Percentiles rank a stretch among this genome's conserved stretches.
Evolutionary conservation across 2,888 invertebrate genomes (phyloP).

Genomic region (Drosophila setosimentum): DNA sequence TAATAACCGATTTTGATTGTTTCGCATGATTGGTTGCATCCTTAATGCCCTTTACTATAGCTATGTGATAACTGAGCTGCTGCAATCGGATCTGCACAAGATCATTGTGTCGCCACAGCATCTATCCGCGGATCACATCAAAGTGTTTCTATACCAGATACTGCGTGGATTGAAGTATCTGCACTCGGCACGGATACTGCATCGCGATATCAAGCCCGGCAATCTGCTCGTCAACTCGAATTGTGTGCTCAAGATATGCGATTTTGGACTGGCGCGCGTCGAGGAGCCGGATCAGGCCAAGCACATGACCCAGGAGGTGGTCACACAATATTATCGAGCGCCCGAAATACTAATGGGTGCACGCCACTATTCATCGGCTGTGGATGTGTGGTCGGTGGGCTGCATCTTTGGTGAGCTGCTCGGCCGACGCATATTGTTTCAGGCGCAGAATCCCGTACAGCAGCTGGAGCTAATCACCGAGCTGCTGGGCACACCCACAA

Average conservation of each 20-base stretch:
- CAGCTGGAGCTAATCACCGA: constrained; percentile 99
- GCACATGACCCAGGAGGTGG: constrained; percentile 99
- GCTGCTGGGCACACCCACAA: constrained; percentile 96
- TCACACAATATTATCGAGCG: constrained; percentile 99
- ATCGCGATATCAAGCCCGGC: constrained; percentile 99
- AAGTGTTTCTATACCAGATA: constrained; percentile 99
- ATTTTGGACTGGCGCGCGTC: constrained; percentile 99
- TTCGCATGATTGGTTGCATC: constrained; percentile 35
- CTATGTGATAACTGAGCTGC: constrained; percentile 99
- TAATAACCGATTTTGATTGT: not conserved
- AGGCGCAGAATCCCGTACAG: constrained; percentile 98
- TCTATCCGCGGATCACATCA: constrained; percentile 99
- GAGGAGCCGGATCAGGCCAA: constrained; percentile 97
- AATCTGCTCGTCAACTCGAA: constrained; percentile 99
- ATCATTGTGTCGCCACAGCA: constrained; percentile 99
- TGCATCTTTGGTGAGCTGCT: constrained; percentile 99
- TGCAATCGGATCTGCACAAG: constrained; percentile 99
- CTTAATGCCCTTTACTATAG: constrained; percentile 86
- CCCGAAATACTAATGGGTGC: constrained; percentile 99
- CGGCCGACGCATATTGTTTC: constrained; percentile 97
- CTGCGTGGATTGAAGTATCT: constrained; percentile 99
- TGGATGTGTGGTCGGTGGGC: constrained; percentile 99
- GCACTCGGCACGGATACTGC: constrained; percentile 98
- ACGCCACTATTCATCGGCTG: constrained; percentile 97
- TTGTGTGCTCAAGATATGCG: constrained; percentile 99